Conservation (phyloP, 2,113 vertebrate genomes). For the Antidorcas marsupialis region DNA sequence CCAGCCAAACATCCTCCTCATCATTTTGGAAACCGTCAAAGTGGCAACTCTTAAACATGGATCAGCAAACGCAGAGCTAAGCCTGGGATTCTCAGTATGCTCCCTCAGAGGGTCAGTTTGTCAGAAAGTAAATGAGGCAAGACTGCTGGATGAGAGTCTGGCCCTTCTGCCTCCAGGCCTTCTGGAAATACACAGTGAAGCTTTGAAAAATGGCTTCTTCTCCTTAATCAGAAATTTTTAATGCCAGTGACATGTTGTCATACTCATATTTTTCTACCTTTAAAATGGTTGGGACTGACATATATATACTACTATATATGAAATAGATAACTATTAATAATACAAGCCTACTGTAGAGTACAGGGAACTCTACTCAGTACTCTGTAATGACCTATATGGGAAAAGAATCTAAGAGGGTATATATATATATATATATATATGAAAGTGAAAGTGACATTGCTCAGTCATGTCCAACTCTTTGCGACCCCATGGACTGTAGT, state of each 20-base stretch:
- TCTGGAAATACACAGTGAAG: background rate
- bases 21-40: background rate
- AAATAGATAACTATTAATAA: background rate
- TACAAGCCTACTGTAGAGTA: background rate
- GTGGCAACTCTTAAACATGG: background rate
- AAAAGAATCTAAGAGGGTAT: background rate
- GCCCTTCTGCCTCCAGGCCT: background rate
- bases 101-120: background rate
- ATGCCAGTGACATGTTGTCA: background rate
- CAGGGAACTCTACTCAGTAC: background rate
- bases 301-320: background rate
- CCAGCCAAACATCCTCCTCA: background rate
- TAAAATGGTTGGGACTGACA: background rate
- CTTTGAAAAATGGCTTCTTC: background rate
- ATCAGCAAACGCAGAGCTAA: conserved; percentile 7
- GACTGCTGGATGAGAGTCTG: background rate
- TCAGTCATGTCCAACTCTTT: background rate
- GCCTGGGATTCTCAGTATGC: background rate
- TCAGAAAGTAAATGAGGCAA: background rate
- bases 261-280: background rate
- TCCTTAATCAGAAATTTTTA: background rate
- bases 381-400: background rate
- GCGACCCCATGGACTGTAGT: background rate
- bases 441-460: background rate
- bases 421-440: no score